Conservation (phyloP, 2,113 vertebrate genomes). For the Tragelaphus scriptus region DNA sequence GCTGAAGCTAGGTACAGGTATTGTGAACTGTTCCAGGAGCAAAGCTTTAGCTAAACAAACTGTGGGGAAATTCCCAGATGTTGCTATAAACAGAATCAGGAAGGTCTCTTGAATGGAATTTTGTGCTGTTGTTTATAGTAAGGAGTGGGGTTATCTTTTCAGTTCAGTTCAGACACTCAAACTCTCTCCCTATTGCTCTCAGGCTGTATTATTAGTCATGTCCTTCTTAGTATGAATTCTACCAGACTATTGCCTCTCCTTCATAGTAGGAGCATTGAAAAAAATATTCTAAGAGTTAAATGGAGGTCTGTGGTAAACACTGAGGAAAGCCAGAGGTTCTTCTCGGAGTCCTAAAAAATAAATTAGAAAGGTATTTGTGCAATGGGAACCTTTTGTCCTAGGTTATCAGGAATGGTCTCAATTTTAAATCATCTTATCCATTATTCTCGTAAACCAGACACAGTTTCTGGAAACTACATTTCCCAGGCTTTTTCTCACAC, state of each 20-base stretch:
- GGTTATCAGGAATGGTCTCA: neutral
- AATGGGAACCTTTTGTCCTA: neutral
- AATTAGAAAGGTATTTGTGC: neutral
- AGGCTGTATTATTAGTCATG: neutral
- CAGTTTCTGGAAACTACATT: slow-evolving; percentile 18
- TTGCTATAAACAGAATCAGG: neutral
- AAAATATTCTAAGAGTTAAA: neutral
- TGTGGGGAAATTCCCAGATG: neutral
- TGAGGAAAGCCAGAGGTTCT: neutral
- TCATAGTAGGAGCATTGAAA: neutral
- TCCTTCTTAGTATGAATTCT: neutral
- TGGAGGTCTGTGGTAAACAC: neutral
- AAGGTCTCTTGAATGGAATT: neutral
- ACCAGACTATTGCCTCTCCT: neutral
- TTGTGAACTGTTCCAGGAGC: neutral
- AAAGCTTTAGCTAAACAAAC: neutral
- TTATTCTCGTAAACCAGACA: slow-evolving; percentile 11
- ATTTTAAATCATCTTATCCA: slow-evolving; percentile 22
- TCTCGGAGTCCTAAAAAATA: neutral
- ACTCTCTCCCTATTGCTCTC: neutral
- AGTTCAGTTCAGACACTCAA: neutral
- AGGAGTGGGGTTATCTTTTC: neutral
- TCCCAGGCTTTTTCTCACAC: neutral
- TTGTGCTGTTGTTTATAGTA: neutral
- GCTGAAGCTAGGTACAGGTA: neutral